Percentiles rank a stretch among this genome's conserved stretches.
These are phyloP conservation scores for Carettochelys insculpta DNA, from an alignment of 2,113 vertebrate genomes.

Conservation along the genomic window DNA sequence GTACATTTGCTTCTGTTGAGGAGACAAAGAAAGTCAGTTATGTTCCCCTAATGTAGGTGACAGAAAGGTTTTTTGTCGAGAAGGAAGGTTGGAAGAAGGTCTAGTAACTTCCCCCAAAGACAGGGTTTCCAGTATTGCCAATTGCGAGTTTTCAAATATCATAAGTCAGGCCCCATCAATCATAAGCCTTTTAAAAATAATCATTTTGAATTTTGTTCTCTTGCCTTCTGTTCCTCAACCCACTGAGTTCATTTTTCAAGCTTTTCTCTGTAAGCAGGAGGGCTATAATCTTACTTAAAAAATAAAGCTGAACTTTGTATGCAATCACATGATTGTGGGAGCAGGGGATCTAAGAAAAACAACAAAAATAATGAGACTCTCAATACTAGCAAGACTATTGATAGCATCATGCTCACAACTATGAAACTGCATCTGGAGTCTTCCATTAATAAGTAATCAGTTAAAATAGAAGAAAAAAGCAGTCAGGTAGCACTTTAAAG, in stretches of 20 bases:
- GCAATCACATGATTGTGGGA: neutral
- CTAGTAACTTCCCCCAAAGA: conserved; percentile 31
- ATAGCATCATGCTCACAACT: neutral
- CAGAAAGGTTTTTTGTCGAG: conserved; percentile 21
- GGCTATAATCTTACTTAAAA: neutral
- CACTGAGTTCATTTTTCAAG: neutral
- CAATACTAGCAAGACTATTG: neutral
- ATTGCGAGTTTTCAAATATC: conserved; percentile 25
- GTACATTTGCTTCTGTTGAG: neutral
- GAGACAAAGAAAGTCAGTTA: neutral
- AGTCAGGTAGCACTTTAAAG: no score
- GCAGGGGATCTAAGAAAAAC: neutral
- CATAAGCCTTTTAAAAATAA: conserved; percentile 31
- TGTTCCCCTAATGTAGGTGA: conserved; percentile 6
- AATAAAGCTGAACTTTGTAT: neutral
- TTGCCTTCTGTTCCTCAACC: conserved; percentile 15
- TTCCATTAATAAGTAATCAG: neutral
- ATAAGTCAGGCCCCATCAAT: conserved; percentile 32
- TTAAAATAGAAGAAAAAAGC: no score
- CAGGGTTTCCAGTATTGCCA: conserved; percentile 26
- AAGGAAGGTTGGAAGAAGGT: conserved; percentile 24
- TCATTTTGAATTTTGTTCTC: neutral
- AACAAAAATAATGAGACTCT: neutral
- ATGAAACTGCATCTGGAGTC: neutral
- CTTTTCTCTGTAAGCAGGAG: neutral